phyloP scores from a whole-genome alignment of 1,140 invertebrate species.

The Plodia interpunctella region DNA sequence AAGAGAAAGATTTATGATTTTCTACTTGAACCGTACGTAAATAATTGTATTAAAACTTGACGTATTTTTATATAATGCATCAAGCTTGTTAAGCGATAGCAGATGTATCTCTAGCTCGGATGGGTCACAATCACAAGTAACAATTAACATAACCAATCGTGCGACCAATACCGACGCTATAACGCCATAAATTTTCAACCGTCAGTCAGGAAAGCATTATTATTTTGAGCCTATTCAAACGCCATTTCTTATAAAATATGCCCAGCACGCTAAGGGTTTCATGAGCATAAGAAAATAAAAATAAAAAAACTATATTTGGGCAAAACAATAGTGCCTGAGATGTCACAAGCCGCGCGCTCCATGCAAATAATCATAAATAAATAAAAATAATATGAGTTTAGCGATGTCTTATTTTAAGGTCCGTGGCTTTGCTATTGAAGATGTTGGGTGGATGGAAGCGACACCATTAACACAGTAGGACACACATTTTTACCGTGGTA shows the following conservation, averaged over 20 bases:
- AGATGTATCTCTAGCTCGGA: too few species aligned
- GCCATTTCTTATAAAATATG: conserved; percentile 66
- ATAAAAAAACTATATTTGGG: conserved; percentile 54
- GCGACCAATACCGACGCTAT: conserved; percentile 35
- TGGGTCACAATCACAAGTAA: background rate
- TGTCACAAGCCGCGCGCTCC: conserved; percentile 70
- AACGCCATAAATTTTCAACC: conserved; percentile 42
- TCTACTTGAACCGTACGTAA: too few species aligned
- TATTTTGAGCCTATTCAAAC: conserved; percentile 66
- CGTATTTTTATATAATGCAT: too few species aligned
- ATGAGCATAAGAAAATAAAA: conserved; percentile 50
- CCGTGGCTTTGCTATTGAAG: conserved; percentile 33
- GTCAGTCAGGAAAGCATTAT: conserved; percentile 50
- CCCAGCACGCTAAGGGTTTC: conserved; percentile 37
- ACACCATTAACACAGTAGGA: background rate
- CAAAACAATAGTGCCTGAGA: conserved; percentile 69
- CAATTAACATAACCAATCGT: conserved; percentile 20
- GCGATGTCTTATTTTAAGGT: conserved; percentile 69
- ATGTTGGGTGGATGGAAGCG: conserved; percentile 33
- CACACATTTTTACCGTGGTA: too few species aligned
- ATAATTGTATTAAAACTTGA: too few species aligned
- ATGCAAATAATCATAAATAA: conserved; percentile 78
- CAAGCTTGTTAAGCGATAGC: too few species aligned
- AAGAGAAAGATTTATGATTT: too few species aligned
- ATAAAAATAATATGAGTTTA: conserved; percentile 71